Percentiles rank a stretch among this genome's conserved stretches.
Conservation (phyloP, 2,113 vertebrate species). For the Equus przewalskii region DNA sequence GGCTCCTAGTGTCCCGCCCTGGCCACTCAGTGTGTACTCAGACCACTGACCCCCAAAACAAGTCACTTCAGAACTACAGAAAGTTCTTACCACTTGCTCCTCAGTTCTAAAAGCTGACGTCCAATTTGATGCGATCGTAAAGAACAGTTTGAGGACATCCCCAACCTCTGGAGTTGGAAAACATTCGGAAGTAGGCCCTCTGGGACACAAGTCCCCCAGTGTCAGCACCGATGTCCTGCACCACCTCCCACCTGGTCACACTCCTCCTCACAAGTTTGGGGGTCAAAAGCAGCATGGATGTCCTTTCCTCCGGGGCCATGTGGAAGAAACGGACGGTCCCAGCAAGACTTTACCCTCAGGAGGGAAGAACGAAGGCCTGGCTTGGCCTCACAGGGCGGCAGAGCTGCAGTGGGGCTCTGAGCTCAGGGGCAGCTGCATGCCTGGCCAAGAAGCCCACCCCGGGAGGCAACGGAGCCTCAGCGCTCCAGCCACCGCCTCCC, state of each 20-base stretch:
- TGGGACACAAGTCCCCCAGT: background rate
- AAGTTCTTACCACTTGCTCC: background rate
- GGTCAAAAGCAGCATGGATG: background rate
- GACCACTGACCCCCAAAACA: background rate
- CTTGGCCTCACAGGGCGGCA: background rate
- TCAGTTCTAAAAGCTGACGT: background rate
- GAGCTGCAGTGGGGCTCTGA: background rate
- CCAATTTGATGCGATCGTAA: background rate
- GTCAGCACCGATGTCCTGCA: rapidly evolving
- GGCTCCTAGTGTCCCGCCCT: background rate
- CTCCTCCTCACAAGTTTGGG: background rate
- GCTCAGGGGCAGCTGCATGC: too few relatives aligned
- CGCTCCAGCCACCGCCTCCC: background rate
- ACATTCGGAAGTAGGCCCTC: background rate
- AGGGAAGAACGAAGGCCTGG: rapidly evolving
- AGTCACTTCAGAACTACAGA: background rate
- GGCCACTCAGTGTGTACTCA: background rate
- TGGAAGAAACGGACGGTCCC: too few relatives aligned
- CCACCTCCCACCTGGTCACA: background rate
- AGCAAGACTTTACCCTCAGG: background rate
- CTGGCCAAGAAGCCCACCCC: background rate
- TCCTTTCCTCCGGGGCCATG: background rate
- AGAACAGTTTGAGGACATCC: background rate
- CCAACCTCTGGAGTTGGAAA: background rate
- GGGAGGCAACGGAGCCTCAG: rapidly evolving